Evolutionary conservation across 2,113 vertebrate genomes (phyloP).

Genomic region (Pomatorhinus ruficollis): DNA sequence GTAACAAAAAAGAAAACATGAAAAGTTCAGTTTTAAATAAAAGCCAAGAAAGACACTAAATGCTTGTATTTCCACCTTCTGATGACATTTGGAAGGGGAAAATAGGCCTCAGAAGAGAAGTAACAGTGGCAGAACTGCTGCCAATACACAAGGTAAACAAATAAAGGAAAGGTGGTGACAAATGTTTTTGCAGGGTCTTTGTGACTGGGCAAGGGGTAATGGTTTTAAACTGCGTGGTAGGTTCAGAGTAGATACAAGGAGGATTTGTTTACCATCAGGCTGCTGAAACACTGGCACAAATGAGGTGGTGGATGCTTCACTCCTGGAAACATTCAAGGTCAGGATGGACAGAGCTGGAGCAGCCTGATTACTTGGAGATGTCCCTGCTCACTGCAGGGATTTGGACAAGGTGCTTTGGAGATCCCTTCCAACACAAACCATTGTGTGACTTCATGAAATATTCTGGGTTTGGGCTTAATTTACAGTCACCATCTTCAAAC

Average conservation of each 20-base stretch:
- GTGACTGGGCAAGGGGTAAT: background rate
- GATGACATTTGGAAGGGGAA: fast-evolving
- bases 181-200: background rate
- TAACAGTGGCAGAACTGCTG: background rate
- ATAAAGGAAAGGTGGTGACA: background rate
- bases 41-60: background rate
- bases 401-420: background rate
- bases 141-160: background rate
- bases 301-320: too few relatives aligned
- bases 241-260: background rate
- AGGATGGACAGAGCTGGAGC: background rate
- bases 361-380: background rate
- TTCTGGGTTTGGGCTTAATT: background rate
- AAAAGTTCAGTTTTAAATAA: background rate
- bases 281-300: background rate
- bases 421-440: background rate
- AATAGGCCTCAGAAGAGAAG: background rate
- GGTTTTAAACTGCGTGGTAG: background rate
- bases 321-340: background rate
- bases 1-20: background rate
- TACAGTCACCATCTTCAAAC: background rate
- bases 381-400: too few relatives aligned
- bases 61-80: background rate
- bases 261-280: background rate
- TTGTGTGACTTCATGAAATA: background rate